A percentile compares a stretch with the other conserved stretches of the same genome.
Conservation (phyloP, 37 sponge, comb jelly and placozoan genomes). For the Tethya wilhelma region DNA sequence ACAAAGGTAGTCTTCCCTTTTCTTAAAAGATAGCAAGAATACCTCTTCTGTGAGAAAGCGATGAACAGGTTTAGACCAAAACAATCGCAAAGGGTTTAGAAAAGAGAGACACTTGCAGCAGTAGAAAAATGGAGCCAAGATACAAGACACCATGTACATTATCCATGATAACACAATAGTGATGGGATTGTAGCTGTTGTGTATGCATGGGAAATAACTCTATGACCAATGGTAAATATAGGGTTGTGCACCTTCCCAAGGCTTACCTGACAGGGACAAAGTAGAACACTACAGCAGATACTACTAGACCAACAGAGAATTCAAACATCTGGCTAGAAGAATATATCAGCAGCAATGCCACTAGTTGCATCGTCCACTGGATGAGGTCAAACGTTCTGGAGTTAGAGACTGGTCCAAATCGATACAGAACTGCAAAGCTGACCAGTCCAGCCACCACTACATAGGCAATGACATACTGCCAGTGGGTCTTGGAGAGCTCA, state of each 20-base stretch:
- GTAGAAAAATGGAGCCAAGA: background rate
- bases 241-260: background rate
- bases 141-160: background rate
- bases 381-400: conserved; percentile 58
- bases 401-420: conserved; percentile 31
- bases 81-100: background rate
- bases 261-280: background rate
- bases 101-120: background rate
- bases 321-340: conserved; percentile 16
- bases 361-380: conserved; percentile 67
- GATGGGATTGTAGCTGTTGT: conserved; percentile 15
- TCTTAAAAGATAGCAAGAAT: background rate
- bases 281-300: conserved; percentile 1
- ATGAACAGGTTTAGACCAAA: background rate
- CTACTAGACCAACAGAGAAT: conserved; percentile 12
- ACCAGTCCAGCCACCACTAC: conserved; percentile 45
- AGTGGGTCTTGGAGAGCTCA: conserved; percentile 26
- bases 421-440: conserved; percentile 73
- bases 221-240: background rate
- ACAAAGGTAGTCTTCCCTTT: background rate
- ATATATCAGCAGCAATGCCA: conserved; percentile 41
- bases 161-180: background rate
- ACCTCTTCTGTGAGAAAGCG: conserved; percentile 33
- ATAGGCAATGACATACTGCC: conserved; percentile 47
- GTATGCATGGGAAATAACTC: background rate